These are phyloP conservation scores for Alectura lathami DNA, from an alignment of 2,113 vertebrate species.

Conservation along the genomic window DNA sequence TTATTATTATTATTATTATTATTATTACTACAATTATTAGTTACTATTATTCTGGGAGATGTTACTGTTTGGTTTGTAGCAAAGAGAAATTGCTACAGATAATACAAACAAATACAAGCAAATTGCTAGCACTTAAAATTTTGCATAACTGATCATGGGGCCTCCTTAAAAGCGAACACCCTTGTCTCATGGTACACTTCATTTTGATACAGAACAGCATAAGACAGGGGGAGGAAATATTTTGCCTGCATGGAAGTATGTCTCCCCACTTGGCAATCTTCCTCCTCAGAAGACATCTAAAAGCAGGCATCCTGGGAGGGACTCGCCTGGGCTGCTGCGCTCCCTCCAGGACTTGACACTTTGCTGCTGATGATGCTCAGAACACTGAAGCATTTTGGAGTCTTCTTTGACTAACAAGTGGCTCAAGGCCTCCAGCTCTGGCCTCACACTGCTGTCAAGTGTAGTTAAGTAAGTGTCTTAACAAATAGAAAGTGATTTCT, in stretches of 20 bases:
- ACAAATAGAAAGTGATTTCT: conserved; percentile 27
- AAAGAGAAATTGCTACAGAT: not conserved
- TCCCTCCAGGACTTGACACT: not conserved
- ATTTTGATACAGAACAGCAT: not conserved
- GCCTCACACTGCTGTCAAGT: not conserved
- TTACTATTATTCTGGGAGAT: not conserved
- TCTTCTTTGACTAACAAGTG: not conserved
- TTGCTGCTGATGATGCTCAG: not conserved
- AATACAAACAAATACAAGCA: not conserved
- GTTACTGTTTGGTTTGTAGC: not conserved
- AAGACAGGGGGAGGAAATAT: not conserved
- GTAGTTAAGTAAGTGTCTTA: not conserved
- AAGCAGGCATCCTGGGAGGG: not conserved
- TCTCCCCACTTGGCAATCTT: not conserved
- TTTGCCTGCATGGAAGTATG: not conserved
- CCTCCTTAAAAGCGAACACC: not conserved
- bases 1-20: not conserved
- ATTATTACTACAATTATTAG: not conserved
- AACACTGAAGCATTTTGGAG: not conserved
- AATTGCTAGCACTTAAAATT: not conserved
- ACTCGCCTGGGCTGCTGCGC: not conserved
- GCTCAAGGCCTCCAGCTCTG: not conserved
- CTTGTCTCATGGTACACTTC: not conserved
- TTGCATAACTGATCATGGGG: not conserved
- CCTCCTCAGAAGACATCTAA: not conserved